phyloP scores from a whole-genome alignment of 2,797 vertebrate genomes.

The Gymnothorax reevesii region DNA sequence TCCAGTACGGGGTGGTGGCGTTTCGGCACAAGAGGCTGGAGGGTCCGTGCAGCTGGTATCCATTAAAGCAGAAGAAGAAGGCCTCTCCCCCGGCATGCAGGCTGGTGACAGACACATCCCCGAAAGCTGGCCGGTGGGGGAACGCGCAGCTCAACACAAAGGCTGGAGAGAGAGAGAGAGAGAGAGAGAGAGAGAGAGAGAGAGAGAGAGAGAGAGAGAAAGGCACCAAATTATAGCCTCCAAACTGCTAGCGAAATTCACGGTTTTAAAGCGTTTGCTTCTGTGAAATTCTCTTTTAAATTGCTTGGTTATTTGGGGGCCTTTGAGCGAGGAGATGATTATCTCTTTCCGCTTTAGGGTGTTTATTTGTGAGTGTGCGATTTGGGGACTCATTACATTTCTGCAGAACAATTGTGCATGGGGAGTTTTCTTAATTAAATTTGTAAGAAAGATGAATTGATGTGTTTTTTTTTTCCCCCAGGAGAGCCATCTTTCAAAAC shows the following conservation, averaged over 20 bases:
- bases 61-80: slow-evolving; percentile 83
- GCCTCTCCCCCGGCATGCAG: slow-evolving; percentile 87
- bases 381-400: background rate
- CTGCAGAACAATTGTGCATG: background rate
- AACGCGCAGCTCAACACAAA: slow-evolving; percentile 89
- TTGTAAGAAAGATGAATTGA: background rate
- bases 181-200: background rate
- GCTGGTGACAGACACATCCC: slow-evolving; percentile 87
- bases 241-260: background rate
- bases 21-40: slow-evolving; percentile 81
- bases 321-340: background rate
- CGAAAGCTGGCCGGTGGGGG: slow-evolving; percentile 77
- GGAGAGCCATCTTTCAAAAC: background rate
- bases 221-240: slow-evolving; percentile 25
- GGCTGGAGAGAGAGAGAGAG: slow-evolving; percentile 53
- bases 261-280: background rate
- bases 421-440: background rate
- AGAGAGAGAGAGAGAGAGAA: background rate
- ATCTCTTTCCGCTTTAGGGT: background rate
- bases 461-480: background rate
- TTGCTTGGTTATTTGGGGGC: background rate
- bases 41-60: slow-evolving; percentile 85
- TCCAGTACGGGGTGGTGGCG: slow-evolving; percentile 91
- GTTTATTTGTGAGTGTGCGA: background rate
- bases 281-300: background rate